Conservation (phyloP, 2,888 invertebrate species). For the Pachymerium ferrugineum region DNA sequence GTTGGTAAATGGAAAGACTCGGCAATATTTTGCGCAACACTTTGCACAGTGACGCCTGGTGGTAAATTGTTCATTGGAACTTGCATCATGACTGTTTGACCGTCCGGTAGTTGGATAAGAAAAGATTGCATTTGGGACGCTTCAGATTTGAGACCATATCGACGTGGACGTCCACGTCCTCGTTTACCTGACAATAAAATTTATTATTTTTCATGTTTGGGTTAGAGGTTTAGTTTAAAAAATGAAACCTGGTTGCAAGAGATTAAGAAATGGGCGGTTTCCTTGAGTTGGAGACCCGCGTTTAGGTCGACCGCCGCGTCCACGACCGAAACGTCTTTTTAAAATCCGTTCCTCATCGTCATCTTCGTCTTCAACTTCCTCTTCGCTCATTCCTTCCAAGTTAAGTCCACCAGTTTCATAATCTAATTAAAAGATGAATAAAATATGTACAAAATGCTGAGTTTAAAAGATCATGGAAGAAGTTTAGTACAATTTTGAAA, state of each 20-base stretch:
- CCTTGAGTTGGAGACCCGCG: not conserved
- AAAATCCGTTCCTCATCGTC: constrained; percentile 36
- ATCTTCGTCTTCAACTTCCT: constrained; percentile 40
- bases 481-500: not conserved
- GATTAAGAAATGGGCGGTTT: not conserved
- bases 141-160: constrained; percentile 41
- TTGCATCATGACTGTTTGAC: constrained; percentile 47
- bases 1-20: constrained; percentile 32
- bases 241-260: not conserved
- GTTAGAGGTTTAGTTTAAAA: not conserved
- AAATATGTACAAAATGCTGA: too few species aligned
- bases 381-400: constrained; percentile 39
- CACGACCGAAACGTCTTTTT: constrained; percentile 33
- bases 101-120: constrained; percentile 45
- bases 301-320: constrained; percentile 36
- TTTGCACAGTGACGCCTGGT: constrained; percentile 37
- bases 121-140: constrained; percentile 44
- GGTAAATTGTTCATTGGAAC: constrained; percentile 39
- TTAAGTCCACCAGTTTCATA: constrained; percentile 44
- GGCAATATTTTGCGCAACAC: constrained; percentile 38
- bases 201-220: not conserved
- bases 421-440: constrained; percentile 40
- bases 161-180: constrained; percentile 45
- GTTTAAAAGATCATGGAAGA: not conserved
- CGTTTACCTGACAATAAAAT: constrained; percentile 41